A percentile compares a stretch with the other conserved stretches of the same genome.
phyloP scores from a whole-genome alignment of 2,113 vertebrate species.

The Thryonomys swinderianus region DNA sequence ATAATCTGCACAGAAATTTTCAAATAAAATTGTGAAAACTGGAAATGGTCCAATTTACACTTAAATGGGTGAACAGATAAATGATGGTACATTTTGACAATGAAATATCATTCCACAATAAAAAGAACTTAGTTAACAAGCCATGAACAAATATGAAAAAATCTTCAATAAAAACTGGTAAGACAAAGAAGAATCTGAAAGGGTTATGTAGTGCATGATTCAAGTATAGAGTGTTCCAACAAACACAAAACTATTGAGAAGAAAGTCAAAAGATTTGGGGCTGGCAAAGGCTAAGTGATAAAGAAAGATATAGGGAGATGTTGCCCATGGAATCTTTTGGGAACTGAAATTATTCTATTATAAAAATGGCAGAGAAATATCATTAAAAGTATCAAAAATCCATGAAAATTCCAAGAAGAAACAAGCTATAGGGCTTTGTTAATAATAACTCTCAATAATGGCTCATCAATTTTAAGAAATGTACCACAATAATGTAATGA shows the following conservation, averaged over 20 bases:
- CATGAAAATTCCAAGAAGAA: background rate
- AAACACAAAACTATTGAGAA: background rate
- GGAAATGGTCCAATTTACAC: background rate
- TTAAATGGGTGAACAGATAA: background rate
- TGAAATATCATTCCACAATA: background rate
- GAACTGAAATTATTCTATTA: background rate
- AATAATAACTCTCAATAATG: background rate
- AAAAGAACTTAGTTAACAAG: background rate
- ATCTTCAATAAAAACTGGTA: background rate
- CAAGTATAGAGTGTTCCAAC: background rate
- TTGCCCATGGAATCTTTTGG: background rate
- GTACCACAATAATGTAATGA: background rate
- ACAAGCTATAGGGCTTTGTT: background rate
- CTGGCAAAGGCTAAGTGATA: background rate
- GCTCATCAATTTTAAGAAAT: background rate
- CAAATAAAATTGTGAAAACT: background rate
- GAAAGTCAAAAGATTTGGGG: background rate
- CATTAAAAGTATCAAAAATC: background rate
- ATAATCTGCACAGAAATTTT: background rate
- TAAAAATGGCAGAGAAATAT: background rate
- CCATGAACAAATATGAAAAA: background rate
- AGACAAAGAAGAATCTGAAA: background rate
- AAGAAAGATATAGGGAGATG: background rate
- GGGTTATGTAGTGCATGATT: background rate
- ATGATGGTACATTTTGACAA: background rate